Percentiles rank a stretch among this genome's conserved stretches.
Evolutionary conservation across 2,113 vertebrate species (phyloP).

Genomic region (Onychostruthus taczanowskii): DNA sequence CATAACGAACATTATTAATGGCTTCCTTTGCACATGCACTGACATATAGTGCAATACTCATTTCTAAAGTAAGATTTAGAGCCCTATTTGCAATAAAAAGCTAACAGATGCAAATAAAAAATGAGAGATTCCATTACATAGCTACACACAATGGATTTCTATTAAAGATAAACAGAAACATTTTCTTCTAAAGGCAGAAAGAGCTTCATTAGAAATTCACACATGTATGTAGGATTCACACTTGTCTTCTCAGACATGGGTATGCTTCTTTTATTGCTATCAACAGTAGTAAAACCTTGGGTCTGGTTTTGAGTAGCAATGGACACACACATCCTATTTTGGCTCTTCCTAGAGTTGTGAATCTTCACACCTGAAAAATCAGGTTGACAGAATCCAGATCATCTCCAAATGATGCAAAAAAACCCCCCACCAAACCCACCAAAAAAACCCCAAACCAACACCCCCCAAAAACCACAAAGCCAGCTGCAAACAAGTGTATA

Average conservation of each 20-base stretch:
- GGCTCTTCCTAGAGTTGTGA: not conserved
- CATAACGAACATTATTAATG: slow-evolving; percentile 78
- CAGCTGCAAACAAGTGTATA: not conserved
- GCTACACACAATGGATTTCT: slow-evolving; percentile 1
- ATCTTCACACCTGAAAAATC: not conserved
- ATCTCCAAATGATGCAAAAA: not conserved
- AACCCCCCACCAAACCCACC: not conserved
- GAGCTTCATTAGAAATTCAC: not conserved
- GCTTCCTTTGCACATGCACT: slow-evolving; percentile 56
- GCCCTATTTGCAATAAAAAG: slow-evolving; percentile 77
- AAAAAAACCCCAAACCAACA: rapidly evolving
- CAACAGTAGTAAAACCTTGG: not conserved
- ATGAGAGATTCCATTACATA: slow-evolving; percentile 43
- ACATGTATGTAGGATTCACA: not conserved
- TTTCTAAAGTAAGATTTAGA: slow-evolving; percentile 80
- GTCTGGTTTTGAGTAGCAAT: not conserved
- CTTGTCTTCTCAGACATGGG: not conserved
- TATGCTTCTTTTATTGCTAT: not conserved
- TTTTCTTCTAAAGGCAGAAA: not conserved
- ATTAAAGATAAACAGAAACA: slow-evolving; percentile 20
- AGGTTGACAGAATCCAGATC: not conserved
- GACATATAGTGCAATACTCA: slow-evolving; percentile 62
- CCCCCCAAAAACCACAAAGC: rapidly evolving
- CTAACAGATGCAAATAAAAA: slow-evolving; percentile 73
- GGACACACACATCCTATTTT: not conserved